A percentile compares a stretch with the other conserved stretches of the same genome.
These are phyloP conservation scores for Drosophila carrolli DNA, from an alignment of 1,140 invertebrate genomes.

Conservation along the genomic window DNA sequence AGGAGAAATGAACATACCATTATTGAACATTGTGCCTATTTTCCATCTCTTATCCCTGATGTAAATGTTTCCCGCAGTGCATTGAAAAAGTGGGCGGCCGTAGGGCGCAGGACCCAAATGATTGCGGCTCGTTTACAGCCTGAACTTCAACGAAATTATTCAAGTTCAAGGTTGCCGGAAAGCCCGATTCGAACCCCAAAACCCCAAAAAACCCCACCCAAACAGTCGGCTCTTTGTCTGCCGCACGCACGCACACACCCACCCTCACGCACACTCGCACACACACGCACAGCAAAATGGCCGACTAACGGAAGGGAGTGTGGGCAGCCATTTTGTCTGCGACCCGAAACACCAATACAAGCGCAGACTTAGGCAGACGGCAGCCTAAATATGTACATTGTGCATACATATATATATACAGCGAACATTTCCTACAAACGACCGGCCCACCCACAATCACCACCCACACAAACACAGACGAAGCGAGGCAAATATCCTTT, in stretches of 20 bases:
- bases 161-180: conserved; percentile 82
- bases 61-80: neutral
- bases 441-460: neutral
- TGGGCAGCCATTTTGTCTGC: conserved; percentile 65
- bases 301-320: conserved; percentile 28
- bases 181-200: conserved; percentile 46
- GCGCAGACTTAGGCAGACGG: conserved; percentile 32
- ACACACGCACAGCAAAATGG: conserved; percentile 42
- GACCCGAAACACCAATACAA: conserved; percentile 37
- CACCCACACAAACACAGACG: conserved; percentile 21
- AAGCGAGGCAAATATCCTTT: conserved; percentile 80
- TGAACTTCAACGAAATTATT: conserved; percentile 69
- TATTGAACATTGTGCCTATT: too few relatives aligned
- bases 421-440: conserved; percentile 69
- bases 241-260: conserved; percentile 48
- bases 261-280: neutral
- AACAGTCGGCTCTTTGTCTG: conserved; percentile 61
- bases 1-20: too few relatives aligned
- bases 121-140: conserved; percentile 57
- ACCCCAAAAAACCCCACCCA: conserved; percentile 18
- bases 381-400: conserved; percentile 4
- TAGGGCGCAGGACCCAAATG: conserved; percentile 31
- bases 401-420: conserved; percentile 12
- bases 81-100: conserved; percentile 5
- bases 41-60: too few relatives aligned